Percentiles rank a stretch among this genome's conserved stretches.
phyloP scores from a whole-genome alignment of 1,140 invertebrate species.

The Lutraria rhynchaena region DNA sequence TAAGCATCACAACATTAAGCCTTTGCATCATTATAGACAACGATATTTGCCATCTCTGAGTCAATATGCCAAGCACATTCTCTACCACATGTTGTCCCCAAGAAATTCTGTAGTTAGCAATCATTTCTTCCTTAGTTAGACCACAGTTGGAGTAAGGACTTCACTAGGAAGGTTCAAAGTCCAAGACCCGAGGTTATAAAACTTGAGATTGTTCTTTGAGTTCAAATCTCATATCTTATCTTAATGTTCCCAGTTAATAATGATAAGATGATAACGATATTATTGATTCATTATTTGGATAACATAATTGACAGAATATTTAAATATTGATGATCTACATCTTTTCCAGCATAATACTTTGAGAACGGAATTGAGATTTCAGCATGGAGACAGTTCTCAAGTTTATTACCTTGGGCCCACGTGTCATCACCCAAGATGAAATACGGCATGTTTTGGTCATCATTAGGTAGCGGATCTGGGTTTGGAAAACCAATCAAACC shows the following conservation, averaged over 20 bases:
- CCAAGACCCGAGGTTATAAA: no score
- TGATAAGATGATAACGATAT: no score
- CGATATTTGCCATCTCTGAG: background rate
- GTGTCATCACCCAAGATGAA: slow-evolving; percentile 68
- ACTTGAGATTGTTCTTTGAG: no score
- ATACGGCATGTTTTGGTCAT: slow-evolving; percentile 34
- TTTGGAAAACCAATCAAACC: background rate
- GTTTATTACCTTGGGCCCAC: slow-evolving; percentile 61
- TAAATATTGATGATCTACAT: no score
- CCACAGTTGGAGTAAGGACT: slow-evolving; percentile 67
- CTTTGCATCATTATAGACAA: slow-evolving; percentile 19
- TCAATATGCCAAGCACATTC: slow-evolving; percentile 59
- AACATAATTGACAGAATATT: no score
- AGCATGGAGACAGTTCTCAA: no score
- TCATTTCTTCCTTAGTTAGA: slow-evolving; percentile 14
- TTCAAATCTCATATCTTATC: no score
- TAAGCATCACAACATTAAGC: slow-evolving; percentile 21
- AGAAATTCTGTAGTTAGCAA: slow-evolving; percentile 80
- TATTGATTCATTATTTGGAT: no score
- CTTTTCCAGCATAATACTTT: no score
- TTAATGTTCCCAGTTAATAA: no score
- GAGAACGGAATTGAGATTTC: no score
- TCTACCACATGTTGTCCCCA: slow-evolving; percentile 77
- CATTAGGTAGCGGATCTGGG: slow-evolving; percentile 6
- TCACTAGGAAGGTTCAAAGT: slow-evolving; percentile 62